phyloP scores from a whole-genome alignment of 2,113 vertebrate species.

The Siphamia tubifer region DNA sequence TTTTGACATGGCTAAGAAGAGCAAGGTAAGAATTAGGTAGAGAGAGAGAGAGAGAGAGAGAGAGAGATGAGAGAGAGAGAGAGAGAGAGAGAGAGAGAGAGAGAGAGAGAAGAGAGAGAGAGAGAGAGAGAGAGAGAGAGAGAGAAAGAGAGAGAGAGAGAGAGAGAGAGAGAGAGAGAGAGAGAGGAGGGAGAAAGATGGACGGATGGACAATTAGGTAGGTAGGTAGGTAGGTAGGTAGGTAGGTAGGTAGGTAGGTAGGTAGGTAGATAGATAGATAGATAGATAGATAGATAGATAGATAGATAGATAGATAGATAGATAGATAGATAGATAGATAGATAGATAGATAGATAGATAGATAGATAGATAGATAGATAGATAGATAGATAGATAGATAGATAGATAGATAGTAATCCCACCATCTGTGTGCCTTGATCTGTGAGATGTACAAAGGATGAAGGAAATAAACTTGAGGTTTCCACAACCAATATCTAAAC shows the following conservation, averaged over 20 bases:
- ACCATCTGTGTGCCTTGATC: not conserved
- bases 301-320: not conserved
- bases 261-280: too few relatives aligned
- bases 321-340: not conserved
- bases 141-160: too few relatives aligned
- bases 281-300: not conserved
- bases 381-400: not conserved
- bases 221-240: too few relatives aligned
- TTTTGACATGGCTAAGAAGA: slow-evolving; percentile 2
- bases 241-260: too few relatives aligned
- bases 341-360: too few relatives aligned
- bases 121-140: not conserved
- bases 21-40: too few relatives aligned
- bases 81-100: too few relatives aligned
- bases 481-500: not conserved
- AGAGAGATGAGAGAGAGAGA: too few relatives aligned
- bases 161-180: too few relatives aligned
- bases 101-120: not conserved
- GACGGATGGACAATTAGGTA: too few relatives aligned
- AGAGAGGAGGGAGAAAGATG: too few relatives aligned
- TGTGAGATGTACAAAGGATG: slow-evolving; percentile 5
- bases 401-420: slow-evolving; percentile 8
- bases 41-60: not conserved
- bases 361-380: too few relatives aligned
- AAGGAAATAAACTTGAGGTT: slow-evolving; percentile 37